Conservation (phyloP, 2,113 vertebrate genomes). For the rabbit (Oryctolagus cuniculus) region DNA sequence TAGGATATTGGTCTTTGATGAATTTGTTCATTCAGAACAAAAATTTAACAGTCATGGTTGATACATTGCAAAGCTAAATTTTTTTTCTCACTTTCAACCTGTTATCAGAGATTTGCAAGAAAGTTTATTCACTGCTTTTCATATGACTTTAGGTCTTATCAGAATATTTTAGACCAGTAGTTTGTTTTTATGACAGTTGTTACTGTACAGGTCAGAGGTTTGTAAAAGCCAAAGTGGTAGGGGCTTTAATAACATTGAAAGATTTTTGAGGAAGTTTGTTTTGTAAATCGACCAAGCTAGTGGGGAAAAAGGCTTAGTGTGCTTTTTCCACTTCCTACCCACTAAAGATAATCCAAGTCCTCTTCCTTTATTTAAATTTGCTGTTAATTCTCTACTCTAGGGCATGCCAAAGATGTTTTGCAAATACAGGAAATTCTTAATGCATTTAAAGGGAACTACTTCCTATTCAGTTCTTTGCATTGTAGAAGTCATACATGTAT, state of each 20-base stretch:
- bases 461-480: constrained; percentile 5
- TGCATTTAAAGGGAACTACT: constrained; percentile 55
- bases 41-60: constrained; percentile 39
- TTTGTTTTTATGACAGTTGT: constrained; percentile 48
- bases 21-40: constrained; percentile 49
- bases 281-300: constrained; percentile 62
- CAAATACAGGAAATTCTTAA: constrained; percentile 65
- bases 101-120: constrained; percentile 56
- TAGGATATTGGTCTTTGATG: neutral
- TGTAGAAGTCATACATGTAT: constrained; percentile 15
- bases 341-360: constrained; percentile 52
- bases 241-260: constrained; percentile 18
- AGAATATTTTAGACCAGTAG: constrained; percentile 27
- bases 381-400: constrained; percentile 14
- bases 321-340: constrained; percentile 57
- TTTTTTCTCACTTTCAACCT: constrained; percentile 6
- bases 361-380: constrained; percentile 70
- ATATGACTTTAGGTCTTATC: neutral
- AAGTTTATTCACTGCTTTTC: constrained; percentile 28
- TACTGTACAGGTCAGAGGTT: constrained; percentile 34
- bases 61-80: constrained; percentile 12
- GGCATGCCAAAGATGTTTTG: constrained; percentile 26
- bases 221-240: constrained; percentile 33
- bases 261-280: constrained; percentile 71
- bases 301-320: constrained; percentile 43